Percentiles rank a stretch among this genome's conserved stretches.
Conservation (phyloP, 2,888 invertebrate species). For the Lasioglossum zephyrum region DNA sequence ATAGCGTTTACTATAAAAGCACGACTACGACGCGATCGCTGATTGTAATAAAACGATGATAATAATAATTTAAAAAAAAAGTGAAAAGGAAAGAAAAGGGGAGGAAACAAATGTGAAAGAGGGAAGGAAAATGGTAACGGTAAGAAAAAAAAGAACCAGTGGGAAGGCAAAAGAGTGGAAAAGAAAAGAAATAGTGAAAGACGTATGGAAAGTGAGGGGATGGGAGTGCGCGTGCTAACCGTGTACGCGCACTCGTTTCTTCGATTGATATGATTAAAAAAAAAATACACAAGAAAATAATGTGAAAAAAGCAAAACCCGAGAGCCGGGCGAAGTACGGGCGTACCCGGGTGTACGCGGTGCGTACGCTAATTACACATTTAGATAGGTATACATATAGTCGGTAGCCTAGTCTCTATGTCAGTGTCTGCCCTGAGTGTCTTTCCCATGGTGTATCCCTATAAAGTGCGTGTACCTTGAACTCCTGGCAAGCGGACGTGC, state of each 20-base stretch:
- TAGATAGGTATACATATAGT: conserved; percentile 80
- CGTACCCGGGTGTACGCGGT: conserved; percentile 69
- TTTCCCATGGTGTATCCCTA: conserved; percentile 76
- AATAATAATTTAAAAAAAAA: conserved; percentile 59
- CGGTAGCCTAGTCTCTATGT: conserved; percentile 83
- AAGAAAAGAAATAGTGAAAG: conserved; percentile 4
- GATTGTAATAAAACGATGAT: conserved; percentile 66
- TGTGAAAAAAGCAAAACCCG: conserved; percentile 29
- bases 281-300: conserved; percentile 18
- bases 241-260: conserved; percentile 46
- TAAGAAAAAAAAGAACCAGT: not conserved
- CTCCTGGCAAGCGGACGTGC: conserved; percentile 70
- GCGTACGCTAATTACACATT: conserved; percentile 72
- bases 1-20: conserved; percentile 74
- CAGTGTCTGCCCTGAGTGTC: conserved; percentile 82
- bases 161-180: conserved; percentile 23
- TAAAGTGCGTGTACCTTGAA: conserved; percentile 72
- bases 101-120: conserved; percentile 11
- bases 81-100: conserved; percentile 33
- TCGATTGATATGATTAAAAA: conserved; percentile 23
- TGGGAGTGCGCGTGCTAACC: conserved; percentile 43
- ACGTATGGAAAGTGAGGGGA: conserved; percentile 41
- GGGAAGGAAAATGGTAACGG: conserved; percentile 13
- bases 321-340: conserved; percentile 61
- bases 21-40: conserved; percentile 70